A percentile compares a stretch with the other conserved stretches of the same genome.
Conservation (phyloP, 1,140 invertebrate genomes). For the Bombus fervidus region DNA sequence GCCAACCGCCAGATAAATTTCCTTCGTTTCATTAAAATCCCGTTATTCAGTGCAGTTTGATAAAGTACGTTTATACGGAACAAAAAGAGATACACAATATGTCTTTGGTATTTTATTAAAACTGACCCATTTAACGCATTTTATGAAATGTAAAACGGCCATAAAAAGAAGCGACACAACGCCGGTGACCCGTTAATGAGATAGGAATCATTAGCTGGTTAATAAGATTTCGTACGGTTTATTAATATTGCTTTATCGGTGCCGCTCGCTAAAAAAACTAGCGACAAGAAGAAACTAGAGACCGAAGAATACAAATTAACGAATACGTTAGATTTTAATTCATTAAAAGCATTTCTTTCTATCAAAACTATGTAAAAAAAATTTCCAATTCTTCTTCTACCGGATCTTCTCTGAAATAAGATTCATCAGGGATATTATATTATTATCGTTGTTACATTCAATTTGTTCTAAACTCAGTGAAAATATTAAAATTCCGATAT, state of each 20-base stretch:
- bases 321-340: neutral
- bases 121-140: neutral
- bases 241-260: neutral
- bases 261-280: neutral
- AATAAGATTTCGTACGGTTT: neutral
- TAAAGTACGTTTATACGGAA: neutral
- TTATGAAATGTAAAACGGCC: neutral
- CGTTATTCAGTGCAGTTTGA: constrained; percentile 3
- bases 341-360: neutral
- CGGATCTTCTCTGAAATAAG: neutral
- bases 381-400: neutral
- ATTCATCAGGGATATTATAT: neutral
- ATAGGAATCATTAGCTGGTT: neutral
- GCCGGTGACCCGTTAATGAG: neutral
- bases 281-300: too few relatives aligned
- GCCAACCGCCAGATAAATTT: constrained; percentile 19
- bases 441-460: too few relatives aligned
- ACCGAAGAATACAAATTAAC: neutral
- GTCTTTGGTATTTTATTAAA: constrained; percentile 20
- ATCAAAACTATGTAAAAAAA: neutral
- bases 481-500: too few relatives aligned
- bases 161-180: neutral
- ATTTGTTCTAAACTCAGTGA: too few relatives aligned
- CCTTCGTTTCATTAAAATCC: constrained; percentile 24
- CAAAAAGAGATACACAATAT: constrained; percentile 1